A percentile compares a stretch with the other conserved stretches of the same genome.
phyloP scores from a whole-genome alignment of 2,888 invertebrate genomes.

The Balanococcus diminutus region DNA sequence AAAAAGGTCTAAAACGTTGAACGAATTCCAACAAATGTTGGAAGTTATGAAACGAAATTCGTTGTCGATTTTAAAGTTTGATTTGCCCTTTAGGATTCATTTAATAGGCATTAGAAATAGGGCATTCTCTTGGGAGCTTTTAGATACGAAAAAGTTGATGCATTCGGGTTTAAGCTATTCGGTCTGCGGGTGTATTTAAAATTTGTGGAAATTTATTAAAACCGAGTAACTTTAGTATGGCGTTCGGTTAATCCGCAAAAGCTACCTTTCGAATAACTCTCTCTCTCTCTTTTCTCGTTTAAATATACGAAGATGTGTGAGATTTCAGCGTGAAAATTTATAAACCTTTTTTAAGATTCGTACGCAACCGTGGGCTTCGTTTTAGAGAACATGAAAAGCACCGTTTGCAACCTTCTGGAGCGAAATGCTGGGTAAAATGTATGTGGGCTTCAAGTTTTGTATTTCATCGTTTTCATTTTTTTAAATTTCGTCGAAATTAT shows the following conservation, averaged over 20 bases:
- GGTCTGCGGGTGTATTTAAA: constrained; percentile 34
- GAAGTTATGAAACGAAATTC: constrained; percentile 38
- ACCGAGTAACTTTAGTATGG: constrained; percentile 12
- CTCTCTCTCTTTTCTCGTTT: background rate
- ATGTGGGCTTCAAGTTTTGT: too few species aligned
- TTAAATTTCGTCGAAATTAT: too few species aligned
- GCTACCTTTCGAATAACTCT: constrained; percentile 9
- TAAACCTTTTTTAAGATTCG: constrained; percentile 7
- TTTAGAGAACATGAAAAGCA: background rate
- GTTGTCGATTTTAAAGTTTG: constrained; percentile 40
- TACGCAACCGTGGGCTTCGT: background rate
- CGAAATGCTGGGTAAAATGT: background rate
- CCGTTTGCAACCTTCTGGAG: background rate
- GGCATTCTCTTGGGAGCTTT: constrained; percentile 9
- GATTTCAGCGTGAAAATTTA: constrained; percentile 31
- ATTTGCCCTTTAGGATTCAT: constrained; percentile 42
- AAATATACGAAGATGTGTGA: constrained; percentile 36
- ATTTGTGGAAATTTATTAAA: constrained; percentile 38
- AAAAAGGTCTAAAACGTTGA: constrained; percentile 14
- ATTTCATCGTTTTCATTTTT: too few species aligned
- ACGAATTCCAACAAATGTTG: background rate
- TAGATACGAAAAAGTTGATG: constrained; percentile 41
- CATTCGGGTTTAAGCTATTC: constrained; percentile 37
- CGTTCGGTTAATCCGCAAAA: constrained; percentile 33
- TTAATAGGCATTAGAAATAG: constrained; percentile 34